These are phyloP conservation scores for Channa maculata DNA, from an alignment of 2,113 vertebrate species.

Conservation along the genomic window DNA sequence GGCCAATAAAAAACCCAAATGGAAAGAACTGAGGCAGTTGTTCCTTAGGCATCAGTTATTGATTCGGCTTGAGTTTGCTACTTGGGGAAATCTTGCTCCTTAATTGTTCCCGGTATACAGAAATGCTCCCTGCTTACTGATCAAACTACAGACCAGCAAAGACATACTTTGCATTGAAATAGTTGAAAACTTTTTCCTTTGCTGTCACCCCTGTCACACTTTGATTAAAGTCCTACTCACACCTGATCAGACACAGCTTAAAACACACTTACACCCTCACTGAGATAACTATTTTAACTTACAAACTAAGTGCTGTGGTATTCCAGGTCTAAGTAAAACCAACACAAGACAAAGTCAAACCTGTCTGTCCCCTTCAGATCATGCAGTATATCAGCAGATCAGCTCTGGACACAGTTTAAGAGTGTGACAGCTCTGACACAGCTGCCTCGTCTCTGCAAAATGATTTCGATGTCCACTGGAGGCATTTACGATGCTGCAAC, in stretches of 20 bases:
- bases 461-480: neutral
- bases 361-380: neutral
- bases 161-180: conserved; percentile 3
- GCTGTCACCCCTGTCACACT: neutral
- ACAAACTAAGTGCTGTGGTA: neutral
- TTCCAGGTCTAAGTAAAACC: neutral
- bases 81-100: conserved; percentile 28
- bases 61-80: conserved; percentile 26
- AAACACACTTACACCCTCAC: neutral
- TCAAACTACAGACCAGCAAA: neutral
- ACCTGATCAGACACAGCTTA: neutral
- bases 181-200: neutral
- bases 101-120: conserved; percentile 27
- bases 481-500: neutral
- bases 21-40: conserved; percentile 13
- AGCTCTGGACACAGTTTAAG: neutral
- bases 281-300: neutral
- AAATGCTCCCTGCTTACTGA: conserved; percentile 19
- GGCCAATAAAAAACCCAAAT: neutral
- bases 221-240: neutral
- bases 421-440: neutral
- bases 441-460: neutral
- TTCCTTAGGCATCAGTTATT: conserved; percentile 16
- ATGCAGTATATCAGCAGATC: neutral
- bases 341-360: conserved; percentile 5